A percentile compares a stretch with the other conserved stretches of the same genome.
Conservation (phyloP, 1,140 invertebrate genomes). For the Spodoptera litura region DNA sequence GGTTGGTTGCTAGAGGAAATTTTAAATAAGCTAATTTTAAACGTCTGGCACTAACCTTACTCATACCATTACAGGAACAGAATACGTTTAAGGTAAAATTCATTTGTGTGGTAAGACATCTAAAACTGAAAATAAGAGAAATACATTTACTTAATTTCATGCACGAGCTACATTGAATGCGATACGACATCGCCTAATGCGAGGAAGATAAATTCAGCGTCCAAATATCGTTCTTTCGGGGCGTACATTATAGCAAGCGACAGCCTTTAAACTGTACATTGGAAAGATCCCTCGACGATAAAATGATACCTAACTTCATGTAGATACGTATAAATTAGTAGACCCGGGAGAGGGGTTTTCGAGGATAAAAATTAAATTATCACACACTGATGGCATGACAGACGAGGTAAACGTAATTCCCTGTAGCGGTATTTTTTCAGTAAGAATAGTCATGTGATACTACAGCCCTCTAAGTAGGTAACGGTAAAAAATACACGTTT, state of each 20-base stretch:
- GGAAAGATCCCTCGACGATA: constrained; percentile 20
- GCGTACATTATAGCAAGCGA: constrained; percentile 28
- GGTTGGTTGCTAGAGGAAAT: neutral
- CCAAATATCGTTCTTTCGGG: constrained; percentile 23
- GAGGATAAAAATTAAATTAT: constrained; percentile 18
- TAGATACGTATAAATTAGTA: neutral
- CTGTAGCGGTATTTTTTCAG: constrained; percentile 1
- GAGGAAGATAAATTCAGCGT: constrained; percentile 42
- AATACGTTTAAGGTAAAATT: neutral
- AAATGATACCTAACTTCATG: neutral
- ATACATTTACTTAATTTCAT: constrained; percentile 41
- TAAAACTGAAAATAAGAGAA: constrained; percentile 31
- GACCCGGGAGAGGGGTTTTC: neutral
- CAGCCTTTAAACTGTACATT: constrained; percentile 30
- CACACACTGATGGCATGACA: constrained; percentile 14
- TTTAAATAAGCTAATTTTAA: too few relatives aligned
- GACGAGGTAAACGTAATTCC: constrained; percentile 21
- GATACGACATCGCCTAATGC: constrained; percentile 37
- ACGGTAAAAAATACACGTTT: constrained; percentile 10
- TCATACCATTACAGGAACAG: too few relatives aligned
- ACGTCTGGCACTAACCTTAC: too few relatives aligned
- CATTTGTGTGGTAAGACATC: constrained; percentile 6
- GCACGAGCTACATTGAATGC: constrained; percentile 40
- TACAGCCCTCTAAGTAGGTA: neutral
- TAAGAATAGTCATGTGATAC: neutral